A percentile compares a stretch with the other conserved stretches of the same genome.
phyloP scores from a whole-genome alignment of 2,888 invertebrate genomes.

The Agrotis exclamationis region DNA sequence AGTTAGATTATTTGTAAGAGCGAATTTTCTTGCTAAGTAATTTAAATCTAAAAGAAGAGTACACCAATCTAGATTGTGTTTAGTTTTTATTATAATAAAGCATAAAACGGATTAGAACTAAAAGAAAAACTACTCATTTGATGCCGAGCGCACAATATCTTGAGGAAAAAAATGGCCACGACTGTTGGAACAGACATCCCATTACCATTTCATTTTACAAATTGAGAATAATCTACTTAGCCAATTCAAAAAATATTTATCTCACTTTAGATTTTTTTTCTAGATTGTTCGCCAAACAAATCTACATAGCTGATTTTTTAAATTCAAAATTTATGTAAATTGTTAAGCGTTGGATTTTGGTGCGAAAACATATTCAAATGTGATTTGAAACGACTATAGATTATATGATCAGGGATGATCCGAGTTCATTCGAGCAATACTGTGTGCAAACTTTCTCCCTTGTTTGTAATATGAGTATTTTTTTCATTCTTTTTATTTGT shows the following conservation, averaged over 20 bases:
- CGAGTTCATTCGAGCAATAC: not conserved
- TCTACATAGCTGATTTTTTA: not conserved
- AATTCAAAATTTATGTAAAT: not conserved
- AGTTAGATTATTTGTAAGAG: too few relatives aligned
- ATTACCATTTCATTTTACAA: constrained; percentile 27
- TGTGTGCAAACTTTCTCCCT: not conserved
- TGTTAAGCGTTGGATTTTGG: not conserved
- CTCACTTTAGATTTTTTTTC: not conserved
- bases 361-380: constrained; percentile 31
- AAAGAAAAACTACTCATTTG: constrained; percentile 1
- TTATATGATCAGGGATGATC: not conserved
- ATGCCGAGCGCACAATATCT: constrained; percentile 11
- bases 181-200: constrained; percentile 6
- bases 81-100: not conserved
- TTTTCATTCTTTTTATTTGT: not conserved
- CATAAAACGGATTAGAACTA: constrained; percentile 6
- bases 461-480: too few relatives aligned
- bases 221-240: not conserved
- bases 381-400: constrained; percentile 12
- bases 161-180: not conserved
- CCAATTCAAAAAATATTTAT: not conserved
- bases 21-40: not conserved
- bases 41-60: not conserved
- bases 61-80: not conserved
- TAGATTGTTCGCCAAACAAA: not conserved